Base-by-base conservation (phyloP, 1,140 invertebrate genomes). In the Lepidurus apus region DNA sequence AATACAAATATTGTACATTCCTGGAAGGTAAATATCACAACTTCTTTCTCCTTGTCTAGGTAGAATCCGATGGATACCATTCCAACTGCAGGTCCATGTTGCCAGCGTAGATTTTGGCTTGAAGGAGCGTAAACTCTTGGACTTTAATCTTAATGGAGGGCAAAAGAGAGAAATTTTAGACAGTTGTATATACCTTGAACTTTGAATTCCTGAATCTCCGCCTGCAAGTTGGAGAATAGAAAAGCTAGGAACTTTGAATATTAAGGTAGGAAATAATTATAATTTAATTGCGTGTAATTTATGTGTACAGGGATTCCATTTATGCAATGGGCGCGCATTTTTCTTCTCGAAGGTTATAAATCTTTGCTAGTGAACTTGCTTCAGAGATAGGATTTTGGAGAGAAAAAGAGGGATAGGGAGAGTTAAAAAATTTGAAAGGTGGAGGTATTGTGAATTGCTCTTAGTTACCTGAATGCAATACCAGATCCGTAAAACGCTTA, bases 401-500 rank as follows among this genome's bases (percentile, higher is more conserved):
- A 21, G 53, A 65, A 21, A 65, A 65, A 65, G 3, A 17, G 53
- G 17, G 7, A 21, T n/a, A n/a, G 17, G 1, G 7, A 17, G 13
- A 65, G 21, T n/a, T 13, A 1, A 65, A 21, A 0, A 17, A 47
- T 11, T 47, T 47, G 53, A 65, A 65, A 65, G 53, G 17, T 65
- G 17, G 53, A 17, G 21, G 53, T 65, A 21, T 65, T 65, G 17
- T 17, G 3, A 65, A 47, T 10, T 13, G 53, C 21, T n/a, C 21
- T 11, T 34, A 42, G 79, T 81, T 43, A 84, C 82, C 47, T 79
- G 73, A 5, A 80, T 75, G 81, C 84, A 85, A 74, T 82, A 83
- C 84, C 84, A 85, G 13, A 85, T 65, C 75, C 83, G 78, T 9
- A 84, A 74, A 3, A 82, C 77, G 8, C 77, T 76, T 42, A 85